phyloP scores from a whole-genome alignment of 2,113 vertebrate genomes.

The Isurus oxyrinchus region DNA sequence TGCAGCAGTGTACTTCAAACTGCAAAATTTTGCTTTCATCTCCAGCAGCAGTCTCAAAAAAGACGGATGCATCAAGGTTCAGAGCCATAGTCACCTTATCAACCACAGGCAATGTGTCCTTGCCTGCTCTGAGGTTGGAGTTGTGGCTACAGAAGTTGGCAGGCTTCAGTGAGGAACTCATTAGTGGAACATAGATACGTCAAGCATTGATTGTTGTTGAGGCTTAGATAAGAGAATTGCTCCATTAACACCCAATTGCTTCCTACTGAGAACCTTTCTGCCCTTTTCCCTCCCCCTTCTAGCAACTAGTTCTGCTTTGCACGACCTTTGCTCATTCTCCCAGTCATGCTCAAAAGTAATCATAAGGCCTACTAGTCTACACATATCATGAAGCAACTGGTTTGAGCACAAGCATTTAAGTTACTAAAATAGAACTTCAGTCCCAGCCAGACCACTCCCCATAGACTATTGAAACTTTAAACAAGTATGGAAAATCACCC shows the following conservation, averaged over 20 bases:
- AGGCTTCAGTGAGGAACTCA: neutral
- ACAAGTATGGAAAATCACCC: neutral
- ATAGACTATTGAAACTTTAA: neutral
- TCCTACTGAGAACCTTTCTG: neutral
- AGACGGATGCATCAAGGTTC: neutral
- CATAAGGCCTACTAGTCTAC: neutral
- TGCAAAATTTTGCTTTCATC: neutral
- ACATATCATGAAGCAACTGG: neutral
- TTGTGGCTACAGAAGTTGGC: neutral
- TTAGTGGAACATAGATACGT: neutral
- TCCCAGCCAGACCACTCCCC: neutral
- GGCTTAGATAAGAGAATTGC: neutral
- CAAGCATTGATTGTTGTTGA: neutral
- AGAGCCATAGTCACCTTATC: neutral
- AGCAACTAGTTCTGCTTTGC: neutral
- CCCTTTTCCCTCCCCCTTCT: neutral
- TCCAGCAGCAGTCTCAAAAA: no score
- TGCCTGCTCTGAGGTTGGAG: neutral
- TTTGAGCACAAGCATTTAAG: neutral
- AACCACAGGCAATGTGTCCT: neutral
- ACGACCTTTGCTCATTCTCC: neutral
- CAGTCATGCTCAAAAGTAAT: neutral
- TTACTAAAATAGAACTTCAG: neutral
- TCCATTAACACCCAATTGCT: no score
- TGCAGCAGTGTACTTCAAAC: neutral